Base-by-base conservation (phyloP, 2,888 invertebrate genomes). In the Lasioglossum calceatum region DNA sequence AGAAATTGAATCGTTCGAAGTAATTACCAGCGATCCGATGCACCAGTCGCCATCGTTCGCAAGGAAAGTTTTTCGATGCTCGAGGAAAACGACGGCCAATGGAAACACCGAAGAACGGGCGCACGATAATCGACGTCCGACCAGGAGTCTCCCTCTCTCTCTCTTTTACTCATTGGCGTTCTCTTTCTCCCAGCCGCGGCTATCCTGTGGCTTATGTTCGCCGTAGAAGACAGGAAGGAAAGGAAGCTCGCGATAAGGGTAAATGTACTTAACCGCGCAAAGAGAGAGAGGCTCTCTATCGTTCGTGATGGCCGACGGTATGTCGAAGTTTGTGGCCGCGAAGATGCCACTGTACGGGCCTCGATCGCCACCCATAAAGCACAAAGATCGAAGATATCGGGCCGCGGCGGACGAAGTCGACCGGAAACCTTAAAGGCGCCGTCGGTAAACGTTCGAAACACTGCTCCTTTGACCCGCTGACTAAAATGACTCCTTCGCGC, bases 1-100 rank as follows among this genome's bases (percentile, higher is more conserved):
- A 27, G 14, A 61, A 27, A 61, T 61, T 61, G 27, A 61, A 85
- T 80, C 88, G 87, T 89, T 81, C 88, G 82, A 90, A 92, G 91
- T 91, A 92, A 92, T 92, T 89, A 90, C 87, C 86, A 54, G 72
- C 87, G 89, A 86, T 89, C 88, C 88, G 88, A 90, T 89, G 84
- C 86, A 88, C 79, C 58, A 64, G 67, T 61, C 79, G 76, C 64
- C 86, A 82, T 87, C 82, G 81, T 70, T 61, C 71, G 81, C 75
- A 50, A 67, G 67, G 80, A 14, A 87, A 77, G 36, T 61, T 83
- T 88, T 77, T 61, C 82, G 73, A 16, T 61, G 36, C 12, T n/a
- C 36, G 82, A 16, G 58, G 3, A 32, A 39, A 44, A 19, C 44
- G 61, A 27, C 27, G 58, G 44, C 67, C n/a, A 4, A 19, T 5